Evolutionary conservation across 2,888 invertebrate species (phyloP).

Genomic region (Himalopsyche anomala): DNA sequence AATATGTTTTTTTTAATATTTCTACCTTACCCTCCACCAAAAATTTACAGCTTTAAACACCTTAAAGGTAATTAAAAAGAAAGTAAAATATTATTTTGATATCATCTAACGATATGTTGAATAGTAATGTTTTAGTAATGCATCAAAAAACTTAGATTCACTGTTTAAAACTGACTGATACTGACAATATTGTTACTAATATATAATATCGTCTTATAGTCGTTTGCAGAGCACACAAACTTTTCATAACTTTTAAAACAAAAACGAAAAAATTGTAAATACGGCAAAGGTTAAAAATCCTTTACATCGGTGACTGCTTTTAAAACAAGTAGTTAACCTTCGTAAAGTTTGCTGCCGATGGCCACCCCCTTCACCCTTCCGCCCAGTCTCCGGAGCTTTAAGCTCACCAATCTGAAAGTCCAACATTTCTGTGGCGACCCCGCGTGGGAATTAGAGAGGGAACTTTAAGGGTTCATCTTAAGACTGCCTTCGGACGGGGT

Average conservation of each 20-base stretch:
- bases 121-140: too few relatives aligned
- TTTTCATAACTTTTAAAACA: neutral
- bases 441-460: conserved; percentile 38
- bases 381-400: conserved; percentile 17
- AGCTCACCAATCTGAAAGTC: conserved; percentile 40
- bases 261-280: neutral
- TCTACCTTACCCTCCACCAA: too few relatives aligned
- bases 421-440: conserved; percentile 39
- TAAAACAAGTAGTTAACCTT: conserved; percentile 37
- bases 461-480: conserved; percentile 40
- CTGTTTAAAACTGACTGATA: too few relatives aligned
- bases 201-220: too few relatives aligned
- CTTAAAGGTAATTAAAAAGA: too few relatives aligned
- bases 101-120: too few relatives aligned
- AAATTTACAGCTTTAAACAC: too few relatives aligned
- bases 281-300: neutral
- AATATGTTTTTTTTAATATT: too few relatives aligned
- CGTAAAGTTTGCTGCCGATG: conserved; percentile 14
- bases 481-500: conserved; percentile 1
- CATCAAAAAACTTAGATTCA: too few relatives aligned
- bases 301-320: conserved; percentile 33
- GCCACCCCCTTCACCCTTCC: neutral
- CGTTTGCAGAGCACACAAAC: too few relatives aligned
- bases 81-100: too few relatives aligned
- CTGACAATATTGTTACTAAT: too few relatives aligned